Percentiles rank a stretch among this genome's conserved stretches.
Evolutionary conservation across 2,113 vertebrate genomes (phyloP).

Genomic region (Ranitomeya imitator): DNA sequence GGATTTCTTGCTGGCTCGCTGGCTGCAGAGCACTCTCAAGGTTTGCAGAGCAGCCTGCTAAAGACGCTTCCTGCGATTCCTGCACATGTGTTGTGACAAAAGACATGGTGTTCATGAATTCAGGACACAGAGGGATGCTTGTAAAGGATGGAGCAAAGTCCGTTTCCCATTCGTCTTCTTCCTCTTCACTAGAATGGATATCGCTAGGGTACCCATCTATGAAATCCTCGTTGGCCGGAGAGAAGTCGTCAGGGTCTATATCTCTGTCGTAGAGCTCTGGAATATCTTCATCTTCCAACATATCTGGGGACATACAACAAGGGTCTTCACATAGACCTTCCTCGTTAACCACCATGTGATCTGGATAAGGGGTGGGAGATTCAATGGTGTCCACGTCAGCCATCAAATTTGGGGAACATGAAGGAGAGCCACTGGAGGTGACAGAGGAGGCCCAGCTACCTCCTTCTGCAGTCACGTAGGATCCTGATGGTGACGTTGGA

Average conservation of each 20-base stretch:
- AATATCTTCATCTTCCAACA: slow-evolving; percentile 47
- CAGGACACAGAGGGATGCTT: neutral
- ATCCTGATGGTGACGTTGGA: slow-evolving; percentile 89
- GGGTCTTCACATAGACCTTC: slow-evolving; percentile 74
- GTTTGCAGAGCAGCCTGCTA: slow-evolving; percentile 67
- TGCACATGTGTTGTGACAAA: neutral
- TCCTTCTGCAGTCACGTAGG: slow-evolving; percentile 92
- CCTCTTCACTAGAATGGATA: slow-evolving; percentile 18
- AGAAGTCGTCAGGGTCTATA: neutral
- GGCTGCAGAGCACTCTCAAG: slow-evolving; percentile 65
- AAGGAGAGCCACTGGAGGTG: slow-evolving; percentile 80
- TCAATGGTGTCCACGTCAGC: slow-evolving; percentile 76
- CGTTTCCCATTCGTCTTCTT: slow-evolving; percentile 53
- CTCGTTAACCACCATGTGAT: slow-evolving; percentile 73
- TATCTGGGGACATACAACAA: slow-evolving; percentile 16
- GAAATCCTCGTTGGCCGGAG: slow-evolving; percentile 26
- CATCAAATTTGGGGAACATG: slow-evolving; percentile 84
- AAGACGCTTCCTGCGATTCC: slow-evolving; percentile 1
- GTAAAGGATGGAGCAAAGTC: slow-evolving; percentile 11
- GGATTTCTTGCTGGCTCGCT: slow-evolving; percentile 68
- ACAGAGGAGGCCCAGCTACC: slow-evolving; percentile 89
- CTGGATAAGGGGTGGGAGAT: slow-evolving; percentile 70
- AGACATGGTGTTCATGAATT: neutral
- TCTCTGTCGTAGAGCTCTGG: slow-evolving; percentile 22
- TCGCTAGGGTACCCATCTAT: slow-evolving; percentile 53